Evolutionary conservation across 2,113 vertebrate genomes (phyloP).

Genomic region (Trematocara unimaculatum): DNA sequence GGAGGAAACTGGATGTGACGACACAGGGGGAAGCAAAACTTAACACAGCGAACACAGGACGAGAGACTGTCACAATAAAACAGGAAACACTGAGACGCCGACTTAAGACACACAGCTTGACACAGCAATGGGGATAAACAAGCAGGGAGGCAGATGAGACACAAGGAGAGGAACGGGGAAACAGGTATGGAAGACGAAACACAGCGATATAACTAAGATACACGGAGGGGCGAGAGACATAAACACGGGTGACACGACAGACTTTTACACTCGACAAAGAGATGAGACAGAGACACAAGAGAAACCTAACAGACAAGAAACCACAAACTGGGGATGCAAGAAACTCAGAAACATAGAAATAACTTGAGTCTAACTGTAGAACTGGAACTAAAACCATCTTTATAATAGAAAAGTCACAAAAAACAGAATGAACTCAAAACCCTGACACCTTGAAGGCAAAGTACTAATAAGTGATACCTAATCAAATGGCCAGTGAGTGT

Average conservation of each 20-base stretch:
- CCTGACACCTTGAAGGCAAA: not conserved
- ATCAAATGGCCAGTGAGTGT: not conserved
- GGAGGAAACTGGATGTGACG: not conserved
- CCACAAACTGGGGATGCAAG: not conserved
- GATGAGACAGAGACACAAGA: not conserved
- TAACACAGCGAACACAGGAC: not conserved
- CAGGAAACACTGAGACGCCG: not conserved
- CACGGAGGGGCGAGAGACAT: not conserved
- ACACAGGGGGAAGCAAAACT: not conserved
- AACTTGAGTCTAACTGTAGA: not conserved
- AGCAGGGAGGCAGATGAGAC: not conserved
- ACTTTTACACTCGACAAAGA: not conserved
- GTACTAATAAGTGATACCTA: not conserved
- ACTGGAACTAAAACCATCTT: not conserved
- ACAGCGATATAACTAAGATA: not conserved
- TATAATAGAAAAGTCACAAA: not conserved
- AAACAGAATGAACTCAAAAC: not conserved
- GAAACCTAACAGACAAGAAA: not conserved
- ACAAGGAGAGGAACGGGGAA: not conserved
- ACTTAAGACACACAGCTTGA: not conserved
- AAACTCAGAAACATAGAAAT: not conserved
- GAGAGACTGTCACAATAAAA: not conserved
- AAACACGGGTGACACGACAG: not conserved
- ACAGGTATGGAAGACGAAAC: not conserved
- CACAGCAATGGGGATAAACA: not conserved